Evolutionary conservation across 2,797 vertebrate species (phyloP).

Genomic region (Crenichthys baileyi): DNA sequence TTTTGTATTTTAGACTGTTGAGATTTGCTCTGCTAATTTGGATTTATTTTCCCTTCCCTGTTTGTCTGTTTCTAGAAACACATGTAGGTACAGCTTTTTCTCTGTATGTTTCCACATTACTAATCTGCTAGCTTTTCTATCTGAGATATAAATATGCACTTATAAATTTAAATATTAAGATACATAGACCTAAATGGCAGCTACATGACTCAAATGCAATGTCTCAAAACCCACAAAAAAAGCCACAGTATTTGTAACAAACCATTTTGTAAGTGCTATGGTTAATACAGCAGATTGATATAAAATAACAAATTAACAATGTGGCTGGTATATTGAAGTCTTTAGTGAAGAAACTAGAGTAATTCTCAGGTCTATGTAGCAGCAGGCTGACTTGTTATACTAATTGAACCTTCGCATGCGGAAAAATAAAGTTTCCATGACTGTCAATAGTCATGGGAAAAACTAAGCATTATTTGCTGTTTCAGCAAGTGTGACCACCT

Average conservation of each 20-base stretch:
- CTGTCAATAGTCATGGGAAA: background rate
- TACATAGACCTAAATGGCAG: conserved; percentile 12
- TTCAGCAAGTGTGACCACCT: background rate
- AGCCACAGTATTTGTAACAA: background rate
- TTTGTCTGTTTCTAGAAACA: background rate
- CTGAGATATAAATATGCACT: conserved; percentile 20
- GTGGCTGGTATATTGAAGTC: background rate
- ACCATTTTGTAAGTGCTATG: conserved; percentile 24
- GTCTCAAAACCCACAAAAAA: conserved; percentile 11
- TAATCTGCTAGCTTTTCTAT: conserved; percentile 1
- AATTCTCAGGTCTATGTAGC: background rate
- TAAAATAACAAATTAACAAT: background rate
- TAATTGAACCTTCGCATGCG: background rate
- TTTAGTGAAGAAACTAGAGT: background rate
- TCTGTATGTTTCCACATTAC: conserved; percentile 10
- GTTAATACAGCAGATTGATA: background rate
- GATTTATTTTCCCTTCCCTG: background rate
- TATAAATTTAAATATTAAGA: conserved; percentile 30
- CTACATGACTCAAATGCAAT: conserved; percentile 21
- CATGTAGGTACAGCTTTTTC: background rate
- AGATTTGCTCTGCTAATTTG: background rate
- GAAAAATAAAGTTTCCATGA: background rate
- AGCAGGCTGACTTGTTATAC: background rate
- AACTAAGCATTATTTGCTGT: background rate
- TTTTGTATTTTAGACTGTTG: background rate